These are phyloP conservation scores for Celastrina argiolus DNA, from an alignment of 2,888 invertebrate species.

Conservation along the genomic window DNA sequence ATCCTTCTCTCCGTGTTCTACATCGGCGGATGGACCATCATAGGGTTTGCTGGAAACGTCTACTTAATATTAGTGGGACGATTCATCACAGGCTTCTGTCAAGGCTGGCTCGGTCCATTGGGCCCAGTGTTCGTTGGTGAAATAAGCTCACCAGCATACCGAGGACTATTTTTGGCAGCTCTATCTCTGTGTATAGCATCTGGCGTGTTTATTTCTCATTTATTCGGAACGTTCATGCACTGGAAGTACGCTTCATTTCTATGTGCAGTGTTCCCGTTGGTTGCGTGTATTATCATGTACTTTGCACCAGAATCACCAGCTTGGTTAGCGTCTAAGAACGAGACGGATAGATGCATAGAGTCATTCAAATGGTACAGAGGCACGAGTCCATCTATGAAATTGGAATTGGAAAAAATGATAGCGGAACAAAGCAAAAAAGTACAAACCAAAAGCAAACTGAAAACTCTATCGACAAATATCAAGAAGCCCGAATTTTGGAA, in stretches of 20 bases:
- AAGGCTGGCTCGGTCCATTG: slow-evolving; percentile 77
- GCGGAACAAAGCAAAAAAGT: slow-evolving; percentile 56
- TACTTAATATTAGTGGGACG: slow-evolving; percentile 72
- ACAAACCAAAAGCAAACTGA: slow-evolving; percentile 49
- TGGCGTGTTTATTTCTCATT: slow-evolving; percentile 81
- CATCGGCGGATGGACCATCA: slow-evolving; percentile 77
- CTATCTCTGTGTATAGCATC: slow-evolving; percentile 79
- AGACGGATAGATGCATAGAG: slow-evolving; percentile 75
- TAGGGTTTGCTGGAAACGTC: slow-evolving; percentile 71
- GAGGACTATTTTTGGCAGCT: slow-evolving; percentile 80
- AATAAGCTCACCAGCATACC: slow-evolving; percentile 76
- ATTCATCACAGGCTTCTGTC: slow-evolving; percentile 75
- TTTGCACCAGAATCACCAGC: slow-evolving; percentile 83
- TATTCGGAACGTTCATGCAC: slow-evolving; percentile 79
- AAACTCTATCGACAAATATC: slow-evolving; percentile 58
- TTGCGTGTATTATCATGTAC: slow-evolving; percentile 72
- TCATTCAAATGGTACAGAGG: slow-evolving; percentile 81
- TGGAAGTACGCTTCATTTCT: slow-evolving; percentile 79
- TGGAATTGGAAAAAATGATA: slow-evolving; percentile 72
- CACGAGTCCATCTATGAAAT: slow-evolving; percentile 57
- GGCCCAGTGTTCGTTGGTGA: slow-evolving; percentile 79
- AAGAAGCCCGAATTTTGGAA: slow-evolving; percentile 78
- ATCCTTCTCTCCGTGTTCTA: slow-evolving; percentile 73
- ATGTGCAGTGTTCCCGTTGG: slow-evolving; percentile 72
- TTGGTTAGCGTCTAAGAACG: slow-evolving; percentile 81